Conservation (phyloP, 2,888 invertebrate genomes). For the Drosophila helvetica region DNA sequence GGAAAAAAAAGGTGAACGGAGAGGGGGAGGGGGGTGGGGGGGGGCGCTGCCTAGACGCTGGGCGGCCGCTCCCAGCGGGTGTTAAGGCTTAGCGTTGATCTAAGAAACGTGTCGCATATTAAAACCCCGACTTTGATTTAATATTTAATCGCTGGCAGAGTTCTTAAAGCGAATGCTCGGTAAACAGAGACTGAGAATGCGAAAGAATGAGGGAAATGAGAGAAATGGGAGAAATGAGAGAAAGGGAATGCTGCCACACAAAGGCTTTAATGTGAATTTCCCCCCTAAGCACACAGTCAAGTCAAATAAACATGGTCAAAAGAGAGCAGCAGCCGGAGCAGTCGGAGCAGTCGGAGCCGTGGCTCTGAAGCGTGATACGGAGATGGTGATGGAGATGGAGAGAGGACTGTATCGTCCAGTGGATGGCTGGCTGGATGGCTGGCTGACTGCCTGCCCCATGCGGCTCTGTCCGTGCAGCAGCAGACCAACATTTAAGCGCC, state of each 20-base stretch:
- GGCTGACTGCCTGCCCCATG: conserved; percentile 5
- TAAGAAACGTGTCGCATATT: conserved; percentile 44
- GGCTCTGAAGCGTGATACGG: not conserved
- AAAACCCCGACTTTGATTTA: conserved; percentile 37
- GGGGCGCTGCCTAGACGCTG: conserved; percentile 1
- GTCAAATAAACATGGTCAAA: conserved; percentile 75
- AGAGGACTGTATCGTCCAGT: not conserved
- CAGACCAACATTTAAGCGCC: conserved; percentile 81
- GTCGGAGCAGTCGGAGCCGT: not conserved
- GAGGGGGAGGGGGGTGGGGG: conserved; percentile 10
- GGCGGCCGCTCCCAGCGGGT: conserved; percentile 16
- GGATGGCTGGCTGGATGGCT: conserved; percentile 5
- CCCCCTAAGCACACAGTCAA: conserved; percentile 48
- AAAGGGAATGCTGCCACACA: conserved; percentile 31
- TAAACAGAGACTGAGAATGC: conserved; percentile 24
- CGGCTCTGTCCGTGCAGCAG: conserved; percentile 58
- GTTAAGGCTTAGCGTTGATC: conserved; percentile 21
- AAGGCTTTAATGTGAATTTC: conserved; percentile 58
- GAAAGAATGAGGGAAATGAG: not conserved
- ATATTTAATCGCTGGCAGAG: conserved; percentile 39
- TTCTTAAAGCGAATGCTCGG: conserved; percentile 39
- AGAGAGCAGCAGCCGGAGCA: conserved; percentile 62
- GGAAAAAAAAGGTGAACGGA: not conserved
- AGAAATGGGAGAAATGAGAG: conserved; percentile 24
- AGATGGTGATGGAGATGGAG: conserved; percentile 13